These are phyloP conservation scores for Tokudaia muenninki DNA, from an alignment of 2,797 vertebrate species.

Conservation along the genomic window DNA sequence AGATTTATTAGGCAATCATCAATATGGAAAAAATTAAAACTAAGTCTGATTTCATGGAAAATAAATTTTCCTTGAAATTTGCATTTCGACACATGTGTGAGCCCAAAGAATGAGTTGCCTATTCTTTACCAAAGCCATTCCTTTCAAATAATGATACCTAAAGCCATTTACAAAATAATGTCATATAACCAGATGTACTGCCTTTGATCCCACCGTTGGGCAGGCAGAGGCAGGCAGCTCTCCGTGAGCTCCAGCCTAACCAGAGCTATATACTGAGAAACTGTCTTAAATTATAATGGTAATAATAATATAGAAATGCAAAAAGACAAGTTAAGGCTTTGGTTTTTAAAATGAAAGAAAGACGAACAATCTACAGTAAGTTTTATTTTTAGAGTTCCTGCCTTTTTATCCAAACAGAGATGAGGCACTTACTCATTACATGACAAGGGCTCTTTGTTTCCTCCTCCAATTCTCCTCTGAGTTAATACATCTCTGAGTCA, in stretches of 20 bases:
- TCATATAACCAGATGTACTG: neutral
- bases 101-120: neutral
- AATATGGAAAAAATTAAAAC: neutral
- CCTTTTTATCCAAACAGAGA: slow-evolving; percentile 71
- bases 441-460: slow-evolving; percentile 46
- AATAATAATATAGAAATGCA: neutral
- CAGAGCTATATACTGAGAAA: neutral
- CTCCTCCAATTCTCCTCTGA: slow-evolving; percentile 70
- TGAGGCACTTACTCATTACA: slow-evolving; percentile 67
- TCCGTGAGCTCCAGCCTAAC: neutral
- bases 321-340: slow-evolving; percentile 56
- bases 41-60: slow-evolving; percentile 28
- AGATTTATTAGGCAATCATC: slow-evolving; percentile 34
- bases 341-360: slow-evolving; percentile 58
- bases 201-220: neutral
- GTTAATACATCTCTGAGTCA: slow-evolving; percentile 79
- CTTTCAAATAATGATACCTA: slow-evolving; percentile 33
- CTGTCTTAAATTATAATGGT: neutral
- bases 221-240: neutral
- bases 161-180: slow-evolving; percentile 16
- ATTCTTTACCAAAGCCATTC: neutral
- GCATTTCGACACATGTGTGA: neutral
- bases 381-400: slow-evolving; percentile 77
- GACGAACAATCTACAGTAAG: slow-evolving; percentile 56
- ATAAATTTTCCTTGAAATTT: slow-evolving; percentile 56